Evolutionary conservation across 2,113 vertebrate species (phyloP).

Genomic region (Corvus hawaiiensis): DNA sequence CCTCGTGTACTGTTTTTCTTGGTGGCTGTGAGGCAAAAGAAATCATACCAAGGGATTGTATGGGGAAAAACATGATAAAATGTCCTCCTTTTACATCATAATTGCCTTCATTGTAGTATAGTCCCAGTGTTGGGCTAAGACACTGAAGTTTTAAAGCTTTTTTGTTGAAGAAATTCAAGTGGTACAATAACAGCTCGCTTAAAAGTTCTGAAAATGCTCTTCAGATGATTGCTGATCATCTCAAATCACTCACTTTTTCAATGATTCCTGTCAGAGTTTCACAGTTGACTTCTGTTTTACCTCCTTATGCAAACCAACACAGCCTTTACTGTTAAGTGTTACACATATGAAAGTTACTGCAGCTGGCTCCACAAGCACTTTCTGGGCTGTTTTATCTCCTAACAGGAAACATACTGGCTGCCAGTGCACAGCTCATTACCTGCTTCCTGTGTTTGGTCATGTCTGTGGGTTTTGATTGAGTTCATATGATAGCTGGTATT

Average conservation of each 20-base stretch:
- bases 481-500: not conserved
- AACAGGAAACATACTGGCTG: not conserved
- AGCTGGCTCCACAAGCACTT: not conserved
- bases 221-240: not conserved
- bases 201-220: not conserved
- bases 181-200: not conserved
- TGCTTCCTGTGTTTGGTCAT: not conserved
- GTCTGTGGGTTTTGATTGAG: not conserved
- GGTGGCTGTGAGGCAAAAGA: not conserved
- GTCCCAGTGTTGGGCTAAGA: not conserved
- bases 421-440: no score
- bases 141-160: not conserved
- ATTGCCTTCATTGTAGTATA: not conserved
- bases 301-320: not conserved
- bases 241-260: not conserved
- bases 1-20: not conserved
- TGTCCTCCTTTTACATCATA: not conserved
- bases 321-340: not conserved
- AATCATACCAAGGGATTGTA: not conserved
- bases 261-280: not conserved
- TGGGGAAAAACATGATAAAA: not conserved
- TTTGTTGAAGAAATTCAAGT: not conserved
- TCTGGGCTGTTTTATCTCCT: not conserved
- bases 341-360: not conserved
- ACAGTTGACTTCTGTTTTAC: not conserved